Base-by-base conservation (phyloP, 2,888 invertebrate genomes). In the Listrodromus nycthemerus region DNA sequence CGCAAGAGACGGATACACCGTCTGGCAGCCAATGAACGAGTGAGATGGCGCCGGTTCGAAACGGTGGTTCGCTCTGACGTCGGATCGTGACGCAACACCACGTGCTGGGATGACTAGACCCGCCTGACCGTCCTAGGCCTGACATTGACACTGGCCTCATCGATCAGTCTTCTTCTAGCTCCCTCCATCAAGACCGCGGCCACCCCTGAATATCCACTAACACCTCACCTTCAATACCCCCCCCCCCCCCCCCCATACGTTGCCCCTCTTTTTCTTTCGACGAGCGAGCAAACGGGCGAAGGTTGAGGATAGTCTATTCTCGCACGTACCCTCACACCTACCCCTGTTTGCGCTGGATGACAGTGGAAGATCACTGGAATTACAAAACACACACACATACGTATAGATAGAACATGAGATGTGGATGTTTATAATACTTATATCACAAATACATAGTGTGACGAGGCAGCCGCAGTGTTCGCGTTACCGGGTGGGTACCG, bases 81-180 rank as follows among this genome's bases (percentile, higher is more conserved):
- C 88, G 87, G 67, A 16, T 66, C 52, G 81, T 88, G 87, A 86
- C 87, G 87, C 85, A 86, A 85, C 66, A 86, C 75, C 87, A 88
- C 85, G 86, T 80, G 84, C 82, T 80, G 76, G 61, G 73, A 70
- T 79, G 84, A 81, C 84, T 86, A 84, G 85, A 85, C 86, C 82
- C 80, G 58, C 80, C 78, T 50, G 81, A 74, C 85, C 87, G 90
- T 85, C 90, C 92, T 90, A 90, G 85, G 83, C 86, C 87, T 90
- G 92, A 92, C 92, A 92, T 92, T 92, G 92, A 92, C 91, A 92
- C 90, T 92, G 91, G 88, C 78, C 87, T 85, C 88, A 87, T 87
- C 87, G 87, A 90, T 90, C 91, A 84, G 84, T 81, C 61, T 55
- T 58, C 33, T 66, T 52, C 65, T 58, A 7, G 19, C 80, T 81